These are phyloP conservation scores for Mesoclemmys tuberculata DNA, from an alignment of 2,113 vertebrate species.

Conservation along the genomic window DNA sequence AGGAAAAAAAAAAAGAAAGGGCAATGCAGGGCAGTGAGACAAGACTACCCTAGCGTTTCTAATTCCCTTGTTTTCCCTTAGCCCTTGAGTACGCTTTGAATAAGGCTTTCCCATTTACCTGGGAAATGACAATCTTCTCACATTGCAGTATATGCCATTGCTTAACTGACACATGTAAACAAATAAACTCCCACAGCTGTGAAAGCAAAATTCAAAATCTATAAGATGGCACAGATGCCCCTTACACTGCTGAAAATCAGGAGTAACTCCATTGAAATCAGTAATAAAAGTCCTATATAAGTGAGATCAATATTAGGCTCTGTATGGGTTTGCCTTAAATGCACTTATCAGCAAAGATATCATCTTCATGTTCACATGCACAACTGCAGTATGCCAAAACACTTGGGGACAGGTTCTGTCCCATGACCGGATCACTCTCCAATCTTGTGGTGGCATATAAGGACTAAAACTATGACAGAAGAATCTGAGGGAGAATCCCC, in stretches of 20 bases:
- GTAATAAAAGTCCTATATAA: background rate
- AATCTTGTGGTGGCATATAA: background rate
- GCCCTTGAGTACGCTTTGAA: background rate
- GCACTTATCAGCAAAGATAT: background rate
- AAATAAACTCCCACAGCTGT: background rate
- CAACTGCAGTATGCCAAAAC: background rate
- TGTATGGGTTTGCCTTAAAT: background rate
- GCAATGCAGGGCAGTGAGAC: background rate
- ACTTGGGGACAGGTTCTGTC: background rate
- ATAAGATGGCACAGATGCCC: background rate
- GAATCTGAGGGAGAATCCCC: background rate
- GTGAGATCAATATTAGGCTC: background rate
- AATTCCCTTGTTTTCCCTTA: background rate
- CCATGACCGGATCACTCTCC: background rate
- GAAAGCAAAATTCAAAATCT: background rate
- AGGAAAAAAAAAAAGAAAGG: background rate
- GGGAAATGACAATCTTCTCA: background rate
- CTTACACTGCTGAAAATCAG: background rate
- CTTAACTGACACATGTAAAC: background rate
- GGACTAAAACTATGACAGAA: background rate
- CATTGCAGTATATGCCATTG: background rate
- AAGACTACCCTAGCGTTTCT: background rate
- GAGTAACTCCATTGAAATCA: background rate
- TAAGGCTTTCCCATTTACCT: background rate
- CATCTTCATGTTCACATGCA: background rate